Evolutionary conservation across 1,140 invertebrate genomes (phyloP), one percentile per base, ranked within the genome.

Genomic region (Varroa destructor): DNA sequence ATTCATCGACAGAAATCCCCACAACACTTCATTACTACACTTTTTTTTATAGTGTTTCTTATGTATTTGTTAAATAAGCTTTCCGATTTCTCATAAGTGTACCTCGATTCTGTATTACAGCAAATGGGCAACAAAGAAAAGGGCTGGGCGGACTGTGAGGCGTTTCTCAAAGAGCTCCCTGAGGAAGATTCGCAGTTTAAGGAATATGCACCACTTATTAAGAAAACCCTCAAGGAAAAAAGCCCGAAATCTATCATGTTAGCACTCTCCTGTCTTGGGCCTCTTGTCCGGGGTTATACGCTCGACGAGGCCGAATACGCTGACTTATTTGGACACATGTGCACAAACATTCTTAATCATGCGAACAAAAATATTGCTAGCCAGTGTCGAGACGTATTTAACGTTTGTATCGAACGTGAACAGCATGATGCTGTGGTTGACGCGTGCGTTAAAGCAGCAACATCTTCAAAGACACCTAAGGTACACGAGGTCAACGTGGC

Each of bases 71-170:
- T 25, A 25, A 25, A 25, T 25, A 25, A 25, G 25, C 25, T 25
- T 25, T 25, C 25, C 25, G 25, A 25, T 25, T 25, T 25, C 25
- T 25, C 25, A 25, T 25, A 25, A 25, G 25, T 25, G 25, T 25
- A 25, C 25, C 25, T 25, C 25, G 25, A 25, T 25, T 25, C 25
- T 25, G 25, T 51, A 8, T 46, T n/a, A 4, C 61, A 67, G 61
- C 61, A 67, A 67, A 67, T 67, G 61, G 61, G 61, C 61, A 67
- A 67, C 37, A 67, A 67, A 46, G 61, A 67, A 37, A 67, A 67
- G 37, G 61, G 14, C 5, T 67, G 61, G 61, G 61, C 61, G 3
- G 61, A 67, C 37, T 67, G 61, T 46, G 61, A 12, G 12, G 46
- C 10, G 5, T 37, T 67, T 40, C 61, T 67, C 12, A 67, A 67